Conservation (phyloP, 2,888 invertebrate species). For the Metacarcinus magister region DNA sequence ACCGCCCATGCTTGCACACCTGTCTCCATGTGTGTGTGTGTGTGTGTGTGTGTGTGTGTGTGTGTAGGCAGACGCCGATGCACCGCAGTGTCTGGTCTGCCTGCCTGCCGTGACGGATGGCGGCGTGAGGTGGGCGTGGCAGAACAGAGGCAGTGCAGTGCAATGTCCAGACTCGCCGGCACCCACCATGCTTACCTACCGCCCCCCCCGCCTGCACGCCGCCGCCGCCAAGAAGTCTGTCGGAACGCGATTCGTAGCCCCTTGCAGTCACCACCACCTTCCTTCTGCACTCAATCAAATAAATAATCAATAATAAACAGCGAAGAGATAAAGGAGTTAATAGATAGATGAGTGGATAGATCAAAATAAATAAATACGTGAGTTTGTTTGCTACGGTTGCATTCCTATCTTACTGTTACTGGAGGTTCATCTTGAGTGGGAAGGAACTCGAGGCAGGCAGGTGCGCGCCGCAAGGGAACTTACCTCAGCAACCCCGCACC, state of each 20-base stretch:
- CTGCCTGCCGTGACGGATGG: background rate
- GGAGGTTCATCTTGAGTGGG: background rate
- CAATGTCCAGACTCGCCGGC: background rate
- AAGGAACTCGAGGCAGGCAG: background rate
- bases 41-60: background rate
- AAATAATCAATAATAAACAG: background rate
- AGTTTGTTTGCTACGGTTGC: background rate
- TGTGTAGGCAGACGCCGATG: background rate
- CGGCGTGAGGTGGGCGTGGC: conserved; percentile 43
- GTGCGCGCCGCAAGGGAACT: background rate
- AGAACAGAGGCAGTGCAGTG: background rate
- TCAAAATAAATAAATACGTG: background rate
- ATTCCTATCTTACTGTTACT: background rate
- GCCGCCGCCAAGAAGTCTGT: background rate
- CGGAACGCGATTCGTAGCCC: background rate
- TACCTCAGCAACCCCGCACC: background rate
- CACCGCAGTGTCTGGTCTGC: background rate
- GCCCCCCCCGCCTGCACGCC: background rate
- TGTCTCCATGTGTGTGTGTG: background rate
- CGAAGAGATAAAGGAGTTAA: background rate
- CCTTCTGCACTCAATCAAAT: background rate
- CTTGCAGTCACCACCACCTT: background rate
- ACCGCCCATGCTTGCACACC: background rate
- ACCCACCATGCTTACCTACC: too few species aligned
- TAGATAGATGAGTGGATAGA: background rate